Conservation (phyloP, 2,113 vertebrate species). For the Coptodon rendalli region DNA sequence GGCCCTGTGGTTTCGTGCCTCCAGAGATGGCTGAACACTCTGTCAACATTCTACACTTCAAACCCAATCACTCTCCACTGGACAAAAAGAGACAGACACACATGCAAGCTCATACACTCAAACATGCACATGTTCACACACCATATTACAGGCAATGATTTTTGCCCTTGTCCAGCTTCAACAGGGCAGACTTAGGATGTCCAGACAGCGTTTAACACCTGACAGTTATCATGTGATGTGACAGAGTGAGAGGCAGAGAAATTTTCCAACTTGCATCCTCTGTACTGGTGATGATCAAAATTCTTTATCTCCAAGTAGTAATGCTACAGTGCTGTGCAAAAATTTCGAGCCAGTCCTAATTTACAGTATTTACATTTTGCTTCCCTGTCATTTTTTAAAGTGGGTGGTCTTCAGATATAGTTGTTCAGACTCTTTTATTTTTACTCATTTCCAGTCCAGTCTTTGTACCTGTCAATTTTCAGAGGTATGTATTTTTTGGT, state of each 20-base stretch:
- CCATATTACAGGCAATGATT: neutral
- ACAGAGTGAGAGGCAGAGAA: neutral
- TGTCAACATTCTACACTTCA: slow-evolving; percentile 62
- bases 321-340: neutral
- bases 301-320: neutral
- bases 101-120: neutral
- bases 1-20: slow-evolving; percentile 54
- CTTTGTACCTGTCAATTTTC: neutral
- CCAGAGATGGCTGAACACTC: slow-evolving; percentile 58
- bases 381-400: neutral
- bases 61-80: slow-evolving; percentile 65
- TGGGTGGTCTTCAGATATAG: neutral
- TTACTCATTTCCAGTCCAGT: neutral
- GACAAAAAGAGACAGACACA: slow-evolving; percentile 24
- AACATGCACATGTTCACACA: neutral
- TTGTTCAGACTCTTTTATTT: neutral
- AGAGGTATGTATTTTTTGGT: neutral
- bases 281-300: neutral
- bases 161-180: slow-evolving; percentile 4
- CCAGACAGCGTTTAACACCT: neutral
- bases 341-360: neutral
- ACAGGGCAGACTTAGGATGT: neutral
- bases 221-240: neutral
- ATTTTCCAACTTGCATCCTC: neutral
- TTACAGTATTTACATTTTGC: neutral